phyloP scores from a whole-genome alignment of 2,888 invertebrate species.

The Cheilosia vulpina region DNA sequence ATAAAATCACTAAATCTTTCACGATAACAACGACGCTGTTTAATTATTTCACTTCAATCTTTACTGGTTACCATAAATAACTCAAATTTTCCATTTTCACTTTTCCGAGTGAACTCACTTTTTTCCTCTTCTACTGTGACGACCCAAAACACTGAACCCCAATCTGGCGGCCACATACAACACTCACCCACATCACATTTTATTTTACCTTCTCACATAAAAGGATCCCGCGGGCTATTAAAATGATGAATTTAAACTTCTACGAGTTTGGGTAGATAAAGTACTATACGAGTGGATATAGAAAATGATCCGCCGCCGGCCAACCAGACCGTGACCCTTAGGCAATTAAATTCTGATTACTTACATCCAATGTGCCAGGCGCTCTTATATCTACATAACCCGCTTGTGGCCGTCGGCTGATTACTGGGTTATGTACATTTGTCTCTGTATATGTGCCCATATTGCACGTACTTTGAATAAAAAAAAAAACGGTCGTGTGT shows the following conservation, averaged over 20 bases:
- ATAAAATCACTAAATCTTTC: too few species aligned
- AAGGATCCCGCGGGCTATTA: slow-evolving; percentile 38
- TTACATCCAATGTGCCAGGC: slow-evolving; percentile 65
- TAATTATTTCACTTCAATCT: not conserved
- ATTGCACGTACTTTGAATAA: slow-evolving; percentile 66
- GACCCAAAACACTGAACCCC: slow-evolving; percentile 14
- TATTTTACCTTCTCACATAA: slow-evolving; percentile 62
- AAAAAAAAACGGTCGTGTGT: slow-evolving; percentile 35
- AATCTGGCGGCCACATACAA: slow-evolving; percentile 37
- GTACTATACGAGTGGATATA: slow-evolving; percentile 45
- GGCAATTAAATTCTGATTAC: slow-evolving; percentile 75
- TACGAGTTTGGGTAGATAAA: slow-evolving; percentile 62
- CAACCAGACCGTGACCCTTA: slow-evolving; percentile 71
- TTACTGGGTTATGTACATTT: slow-evolving; percentile 52
- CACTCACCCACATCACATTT: slow-evolving; percentile 55
- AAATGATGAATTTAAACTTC: slow-evolving; percentile 75
- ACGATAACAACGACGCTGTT: not conserved
- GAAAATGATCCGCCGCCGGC: slow-evolving; percentile 66
- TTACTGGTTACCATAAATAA: not conserved
- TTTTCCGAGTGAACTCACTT: slow-evolving; percentile 9
- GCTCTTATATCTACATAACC: slow-evolving; percentile 52
- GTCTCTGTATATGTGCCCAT: slow-evolving; percentile 37
- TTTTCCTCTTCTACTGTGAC: slow-evolving; percentile 33
- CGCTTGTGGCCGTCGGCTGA: slow-evolving; percentile 58
- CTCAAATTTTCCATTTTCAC: not conserved